These are phyloP conservation scores for Drepanosiphum platanoidis DNA, from an alignment of 2,888 invertebrate species.

Conservation along the genomic window DNA sequence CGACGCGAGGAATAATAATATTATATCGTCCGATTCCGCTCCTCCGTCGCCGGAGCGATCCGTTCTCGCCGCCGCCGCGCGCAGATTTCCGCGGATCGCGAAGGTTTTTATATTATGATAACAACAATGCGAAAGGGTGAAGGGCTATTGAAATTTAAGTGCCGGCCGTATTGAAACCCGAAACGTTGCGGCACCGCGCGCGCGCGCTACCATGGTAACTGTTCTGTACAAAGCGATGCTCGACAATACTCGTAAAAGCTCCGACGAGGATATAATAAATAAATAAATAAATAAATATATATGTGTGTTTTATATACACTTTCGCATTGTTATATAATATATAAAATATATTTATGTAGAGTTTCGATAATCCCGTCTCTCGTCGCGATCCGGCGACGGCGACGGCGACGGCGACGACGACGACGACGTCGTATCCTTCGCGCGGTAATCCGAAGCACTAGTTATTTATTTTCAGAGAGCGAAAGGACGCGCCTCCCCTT, in stretches of 20 bases:
- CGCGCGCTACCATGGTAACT: slow-evolving; percentile 33
- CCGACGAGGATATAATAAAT: too few species aligned
- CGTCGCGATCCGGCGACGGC: too few species aligned
- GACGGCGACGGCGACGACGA: too few species aligned
- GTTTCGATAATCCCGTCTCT: not conserved
- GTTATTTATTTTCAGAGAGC: too few species aligned
- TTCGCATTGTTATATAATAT: not conserved
- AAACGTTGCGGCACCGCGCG: slow-evolving; percentile 22
- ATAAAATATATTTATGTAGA: not conserved
- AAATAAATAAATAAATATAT: too few species aligned
- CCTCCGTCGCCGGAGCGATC: too few species aligned
- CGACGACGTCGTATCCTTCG: too few species aligned
- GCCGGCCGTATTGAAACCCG: slow-evolving; percentile 8
- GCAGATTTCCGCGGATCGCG: slow-evolving; percentile 1
- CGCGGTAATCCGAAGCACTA: too few species aligned
- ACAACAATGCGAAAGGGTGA: slow-evolving; percentile 29
- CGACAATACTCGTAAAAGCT: slow-evolving; percentile 2
- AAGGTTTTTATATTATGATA: slow-evolving; percentile 44
- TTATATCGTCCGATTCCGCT: slow-evolving; percentile 32
- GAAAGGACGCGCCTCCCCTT: too few species aligned
- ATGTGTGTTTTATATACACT: not conserved
- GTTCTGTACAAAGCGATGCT: slow-evolving; percentile 28
- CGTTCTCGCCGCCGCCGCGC: not conserved
- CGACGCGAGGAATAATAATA: slow-evolving; percentile 36
- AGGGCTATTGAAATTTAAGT: slow-evolving; percentile 56